A percentile compares a stretch with the other conserved stretches of the same genome.
Evolutionary conservation across 2,888 invertebrate species (phyloP).

Genomic region (Achlya flavicornis): DNA sequence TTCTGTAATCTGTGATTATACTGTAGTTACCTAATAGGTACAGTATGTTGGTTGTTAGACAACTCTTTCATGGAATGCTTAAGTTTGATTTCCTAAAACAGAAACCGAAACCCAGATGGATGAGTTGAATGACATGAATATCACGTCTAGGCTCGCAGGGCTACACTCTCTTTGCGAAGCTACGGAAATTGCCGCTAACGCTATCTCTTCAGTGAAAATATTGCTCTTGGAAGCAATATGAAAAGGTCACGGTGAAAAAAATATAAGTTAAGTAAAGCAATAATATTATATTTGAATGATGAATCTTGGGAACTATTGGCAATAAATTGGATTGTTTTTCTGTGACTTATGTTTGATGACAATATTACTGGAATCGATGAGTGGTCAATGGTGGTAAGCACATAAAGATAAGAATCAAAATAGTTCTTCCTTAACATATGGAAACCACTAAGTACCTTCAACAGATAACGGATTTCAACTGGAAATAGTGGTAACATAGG

Average conservation of each 20-base stretch:
- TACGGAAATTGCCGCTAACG: slow-evolving; percentile 12
- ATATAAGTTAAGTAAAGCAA: neutral
- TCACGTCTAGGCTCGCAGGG: slow-evolving; percentile 15
- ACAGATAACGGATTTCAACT: too few species aligned
- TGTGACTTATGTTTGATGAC: too few species aligned
- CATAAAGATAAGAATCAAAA: too few species aligned
- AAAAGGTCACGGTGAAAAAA: neutral
- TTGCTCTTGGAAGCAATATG: neutral
- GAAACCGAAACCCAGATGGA: slow-evolving; percentile 14
- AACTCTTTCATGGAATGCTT: neutral
- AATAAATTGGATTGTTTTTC: too few species aligned
- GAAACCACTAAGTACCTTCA: too few species aligned
- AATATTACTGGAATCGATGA: too few species aligned
- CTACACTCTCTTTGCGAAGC: slow-evolving; percentile 9
- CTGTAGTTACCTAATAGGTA: too few species aligned
- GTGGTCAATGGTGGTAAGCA: too few species aligned
- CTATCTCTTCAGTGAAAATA: neutral
- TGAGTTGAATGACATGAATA: slow-evolving; percentile 23
- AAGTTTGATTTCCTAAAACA: neutral
- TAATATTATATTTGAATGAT: neutral
- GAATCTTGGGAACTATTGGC: neutral
- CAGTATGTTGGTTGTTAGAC: too few species aligned
- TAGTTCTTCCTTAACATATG: too few species aligned
- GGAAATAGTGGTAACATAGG: too few species aligned
- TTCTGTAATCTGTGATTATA: too few species aligned